Conservation (phyloP, 2,888 invertebrate species). For the Galeopsomyia nigrocyanea region DNA sequence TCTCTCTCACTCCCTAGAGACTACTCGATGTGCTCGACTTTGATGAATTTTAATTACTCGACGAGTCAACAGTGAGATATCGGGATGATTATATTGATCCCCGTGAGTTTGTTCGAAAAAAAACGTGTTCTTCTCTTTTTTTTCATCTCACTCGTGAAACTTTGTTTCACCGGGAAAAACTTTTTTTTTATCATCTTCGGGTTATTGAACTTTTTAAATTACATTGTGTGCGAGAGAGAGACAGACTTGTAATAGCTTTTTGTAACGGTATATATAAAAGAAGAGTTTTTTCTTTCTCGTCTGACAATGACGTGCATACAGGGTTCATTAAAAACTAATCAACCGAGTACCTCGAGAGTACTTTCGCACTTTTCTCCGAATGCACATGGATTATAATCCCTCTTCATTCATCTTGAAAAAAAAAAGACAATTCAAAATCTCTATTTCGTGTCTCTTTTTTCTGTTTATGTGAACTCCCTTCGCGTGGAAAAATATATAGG, state of each 20-base stretch:
- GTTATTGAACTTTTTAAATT: neutral
- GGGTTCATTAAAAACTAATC: neutral
- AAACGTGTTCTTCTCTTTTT: neutral
- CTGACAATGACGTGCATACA: neutral
- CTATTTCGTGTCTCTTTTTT: slow-evolving; percentile 6
- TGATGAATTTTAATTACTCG: slow-evolving; percentile 39
- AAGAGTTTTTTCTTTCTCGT: neutral
- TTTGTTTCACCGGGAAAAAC: neutral
- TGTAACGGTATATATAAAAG: neutral
- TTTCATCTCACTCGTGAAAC: neutral
- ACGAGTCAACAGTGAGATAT: slow-evolving; percentile 9
- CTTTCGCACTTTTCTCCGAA: slow-evolving; percentile 20
- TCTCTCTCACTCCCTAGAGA: neutral
- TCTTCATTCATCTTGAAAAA: slow-evolving; percentile 1
- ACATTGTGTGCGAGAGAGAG: neutral
- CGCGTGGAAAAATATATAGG: slow-evolving; percentile 70
- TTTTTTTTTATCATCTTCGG: neutral
- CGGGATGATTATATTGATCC: slow-evolving; percentile 11
- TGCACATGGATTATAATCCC: neutral
- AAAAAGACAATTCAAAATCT: neutral
- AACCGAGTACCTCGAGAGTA: neutral
- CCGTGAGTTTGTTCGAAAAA: neutral
- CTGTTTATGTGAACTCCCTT: slow-evolving; percentile 28
- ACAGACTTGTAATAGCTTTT: neutral
- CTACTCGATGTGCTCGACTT: neutral